phyloP scores from a whole-genome alignment of 2,888 invertebrate genomes.

The Drosophila bunnanda region DNA sequence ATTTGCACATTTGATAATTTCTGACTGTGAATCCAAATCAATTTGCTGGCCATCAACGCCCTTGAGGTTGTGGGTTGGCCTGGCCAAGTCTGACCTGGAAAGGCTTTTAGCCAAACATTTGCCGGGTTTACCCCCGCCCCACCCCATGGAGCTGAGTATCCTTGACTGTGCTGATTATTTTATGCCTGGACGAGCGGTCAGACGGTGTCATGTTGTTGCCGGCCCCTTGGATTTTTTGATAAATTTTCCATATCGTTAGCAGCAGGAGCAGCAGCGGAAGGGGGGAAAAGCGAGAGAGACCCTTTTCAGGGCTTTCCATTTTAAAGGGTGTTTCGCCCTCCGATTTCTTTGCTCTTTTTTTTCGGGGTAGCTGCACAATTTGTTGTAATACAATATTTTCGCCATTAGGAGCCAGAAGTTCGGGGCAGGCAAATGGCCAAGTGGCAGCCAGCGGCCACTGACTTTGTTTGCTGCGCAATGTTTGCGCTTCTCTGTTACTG shows the following conservation, averaged over 20 bases:
- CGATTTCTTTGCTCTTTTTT: slow-evolving; percentile 19
- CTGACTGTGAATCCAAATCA: slow-evolving; percentile 61
- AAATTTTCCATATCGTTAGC: slow-evolving; percentile 80
- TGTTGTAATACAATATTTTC: slow-evolving; percentile 80
- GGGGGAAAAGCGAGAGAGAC: slow-evolving; percentile 37
- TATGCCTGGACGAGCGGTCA: slow-evolving; percentile 57
- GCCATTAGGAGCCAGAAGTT: slow-evolving; percentile 65
- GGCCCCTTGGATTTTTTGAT: slow-evolving; percentile 65
- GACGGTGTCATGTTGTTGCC: slow-evolving; percentile 61
- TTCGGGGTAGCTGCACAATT: slow-evolving; percentile 58
- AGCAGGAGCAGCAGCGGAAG: slow-evolving; percentile 22
- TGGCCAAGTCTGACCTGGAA: slow-evolving; percentile 59
- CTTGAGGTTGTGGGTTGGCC: slow-evolving; percentile 33
- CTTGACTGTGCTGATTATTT: slow-evolving; percentile 70
- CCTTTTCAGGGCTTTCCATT: slow-evolving; percentile 56
- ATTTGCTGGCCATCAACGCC: slow-evolving; percentile 51
- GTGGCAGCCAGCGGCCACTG: slow-evolving; percentile 51
- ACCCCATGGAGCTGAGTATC: slow-evolving; percentile 20
- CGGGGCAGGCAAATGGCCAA: slow-evolving; percentile 60
- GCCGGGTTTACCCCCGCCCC: slow-evolving; percentile 45
- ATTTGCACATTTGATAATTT: slow-evolving; percentile 46
- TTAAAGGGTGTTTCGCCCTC: slow-evolving; percentile 42
- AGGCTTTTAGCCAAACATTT: slow-evolving; percentile 75
- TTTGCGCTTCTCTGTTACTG: slow-evolving; percentile 40
- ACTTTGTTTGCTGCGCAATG: slow-evolving; percentile 65